Conservation (phyloP, 2,113 vertebrate species). For the rabbit (Oryctolagus cuniculus) region mOryCun1.1 NC_091448.1:10250501-10251000, state of each 20-base stretch:
- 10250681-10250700: background rate
- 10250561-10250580: constrained; percentile 97
- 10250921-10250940: background rate
- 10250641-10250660: background rate
- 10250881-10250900: background rate
- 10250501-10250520: constrained; percentile 98
- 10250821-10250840: background rate
- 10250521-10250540: constrained; percentile 97
- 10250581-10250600: constrained; percentile 98
- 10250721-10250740: background rate
- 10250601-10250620: constrained; percentile 93
- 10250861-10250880: background rate
- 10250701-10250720: accelerated
- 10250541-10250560: constrained; percentile 99
- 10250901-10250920: background rate
- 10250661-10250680: constrained; percentile 79
- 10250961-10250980: too few relatives aligned
- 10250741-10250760: background rate
- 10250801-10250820: background rate
- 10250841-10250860: background rate
- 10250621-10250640: constrained; percentile 46
- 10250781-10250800: background rate
- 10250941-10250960: background rate
- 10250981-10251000: too few relatives aligned
- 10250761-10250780: background rate